A percentile compares a stretch with the other conserved stretches of the same genome.
Conservation (phyloP, 1,140 invertebrate species). For the Melitaea cinxia region DNA sequence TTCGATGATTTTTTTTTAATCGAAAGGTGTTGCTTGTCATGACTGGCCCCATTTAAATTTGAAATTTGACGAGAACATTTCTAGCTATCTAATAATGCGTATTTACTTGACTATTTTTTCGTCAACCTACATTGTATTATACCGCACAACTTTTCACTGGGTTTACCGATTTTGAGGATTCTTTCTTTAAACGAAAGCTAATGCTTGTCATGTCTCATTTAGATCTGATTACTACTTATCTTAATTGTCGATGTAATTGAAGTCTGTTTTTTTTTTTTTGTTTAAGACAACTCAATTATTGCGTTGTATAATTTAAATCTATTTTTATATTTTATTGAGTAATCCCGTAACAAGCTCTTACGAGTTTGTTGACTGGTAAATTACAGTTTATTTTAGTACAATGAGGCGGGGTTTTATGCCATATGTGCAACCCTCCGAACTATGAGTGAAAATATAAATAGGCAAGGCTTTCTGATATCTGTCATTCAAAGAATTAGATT, state of each 20-base stretch:
- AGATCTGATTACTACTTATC: no score
- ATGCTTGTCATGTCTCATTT: no score
- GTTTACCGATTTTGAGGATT: no score
- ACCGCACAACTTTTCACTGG: no score
- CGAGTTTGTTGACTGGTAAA: constrained; percentile 57
- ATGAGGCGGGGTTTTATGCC: constrained; percentile 56
- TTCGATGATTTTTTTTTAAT: no score
- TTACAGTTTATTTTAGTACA: constrained; percentile 72
- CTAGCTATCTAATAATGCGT: no score
- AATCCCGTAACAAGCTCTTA: constrained; percentile 45
- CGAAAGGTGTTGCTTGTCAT: not conserved
- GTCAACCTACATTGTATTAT: no score
- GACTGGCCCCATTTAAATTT: no score
- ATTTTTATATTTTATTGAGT: constrained; percentile 56
- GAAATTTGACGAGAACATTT: no score
- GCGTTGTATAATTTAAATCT: constrained; percentile 38
- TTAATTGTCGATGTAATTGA: no score
- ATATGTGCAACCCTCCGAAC: constrained; percentile 66
- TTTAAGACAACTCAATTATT: constrained; percentile 55
- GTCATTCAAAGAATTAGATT: constrained; percentile 80
- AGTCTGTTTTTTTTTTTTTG: not conserved
- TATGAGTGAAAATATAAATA: constrained; percentile 77
- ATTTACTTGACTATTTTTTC: no score
- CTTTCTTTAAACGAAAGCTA: no score
- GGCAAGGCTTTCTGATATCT: constrained; percentile 80